A percentile compares a stretch with the other conserved stretches of the same genome.
These are phyloP conservation scores for Pterocles gutturalis DNA, from an alignment of 2,113 vertebrate species.

Conservation along the genomic window DNA sequence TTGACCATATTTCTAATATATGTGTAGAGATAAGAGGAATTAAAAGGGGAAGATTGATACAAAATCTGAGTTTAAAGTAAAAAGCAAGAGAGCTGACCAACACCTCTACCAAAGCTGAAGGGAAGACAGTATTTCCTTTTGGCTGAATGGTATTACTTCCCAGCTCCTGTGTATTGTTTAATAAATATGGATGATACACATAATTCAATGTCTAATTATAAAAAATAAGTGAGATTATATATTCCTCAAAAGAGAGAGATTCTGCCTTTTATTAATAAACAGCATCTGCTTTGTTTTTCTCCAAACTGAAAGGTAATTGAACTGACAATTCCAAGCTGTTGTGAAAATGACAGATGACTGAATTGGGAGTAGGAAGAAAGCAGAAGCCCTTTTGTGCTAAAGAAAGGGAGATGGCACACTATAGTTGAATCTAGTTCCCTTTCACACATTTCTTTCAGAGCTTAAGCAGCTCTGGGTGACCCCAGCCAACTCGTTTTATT, in stretches of 20 bases:
- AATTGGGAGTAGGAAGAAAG: slow-evolving; percentile 40
- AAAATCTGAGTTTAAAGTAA: background rate
- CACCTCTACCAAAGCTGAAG: background rate
- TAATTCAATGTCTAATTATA: background rate
- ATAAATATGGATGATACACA: background rate
- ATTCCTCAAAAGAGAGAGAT: slow-evolving; percentile 13
- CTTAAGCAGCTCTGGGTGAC: background rate
- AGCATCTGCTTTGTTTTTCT: slow-evolving; percentile 57
- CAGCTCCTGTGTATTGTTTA: background rate
- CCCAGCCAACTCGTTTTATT: background rate
- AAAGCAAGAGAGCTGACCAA: background rate
- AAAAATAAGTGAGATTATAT: background rate
- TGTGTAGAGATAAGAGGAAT: background rate
- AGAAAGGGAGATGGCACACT: slow-evolving; percentile 10
- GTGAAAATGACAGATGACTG: slow-evolving; percentile 54
- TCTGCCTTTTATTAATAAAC: background rate
- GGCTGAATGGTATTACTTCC: background rate
- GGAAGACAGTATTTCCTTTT: background rate
- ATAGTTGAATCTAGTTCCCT: background rate
- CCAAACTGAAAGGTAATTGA: slow-evolving; percentile 39
- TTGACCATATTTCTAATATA: background rate
- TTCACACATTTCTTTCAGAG: slow-evolving; percentile 3
- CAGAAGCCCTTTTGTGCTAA: slow-evolving; percentile 45
- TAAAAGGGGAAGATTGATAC: background rate
- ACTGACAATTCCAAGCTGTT: slow-evolving; percentile 45